Base-by-base conservation (phyloP, 2,113 vertebrate species). In the Rhizomys pruinosus region DNA sequence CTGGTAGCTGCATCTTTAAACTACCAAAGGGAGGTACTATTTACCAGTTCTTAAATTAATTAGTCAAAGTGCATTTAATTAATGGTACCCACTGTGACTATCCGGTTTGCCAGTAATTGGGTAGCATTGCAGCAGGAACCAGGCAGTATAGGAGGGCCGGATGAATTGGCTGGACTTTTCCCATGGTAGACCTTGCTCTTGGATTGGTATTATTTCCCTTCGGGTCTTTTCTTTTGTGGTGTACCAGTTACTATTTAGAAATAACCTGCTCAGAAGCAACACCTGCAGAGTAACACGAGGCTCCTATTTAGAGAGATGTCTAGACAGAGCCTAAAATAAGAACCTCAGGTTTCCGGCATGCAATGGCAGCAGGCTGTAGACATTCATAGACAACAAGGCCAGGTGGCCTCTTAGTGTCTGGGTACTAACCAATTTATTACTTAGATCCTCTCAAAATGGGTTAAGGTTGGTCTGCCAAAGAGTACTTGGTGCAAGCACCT, bases 21-120 rank as follows among this genome's bases (percentile, higher is more conserved):
- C 87, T 90, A 96, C 86, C 92, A 90, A 96, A 92, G 94, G 92
- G 94, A 95, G 78, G 72, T 39, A 77, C 91, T 92, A 78, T 92
- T 87, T 95, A 90, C 92, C 94, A 96, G 92, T 94, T 95, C 73
- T 80, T 88, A 89, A 89, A 93, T 90, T 94, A 95, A 96, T 96
- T 96, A 96, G 94, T 71, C 92, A 94, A 97, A 96, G 94, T 89
- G 66, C 78, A 89, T 88, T 96, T 95, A 94, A 97, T 95, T 96
- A 94, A 96, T 97, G 61, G 94, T 80, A 74, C 92, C 89, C 87
- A 93, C 89, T 86, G 92, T 84, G 91, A 92, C n/a, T 95, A 78
- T 94, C 82, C n/a, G 55, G 95, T 84, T 94, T 42, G 15, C 64
- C 37, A 72, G 87, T 95, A 92, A 96, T 94, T 93, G 92, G 73